Evolutionary conservation across 2,797 vertebrate species (phyloP).

Genomic region (Chaenodraco wilsoni): DNA sequence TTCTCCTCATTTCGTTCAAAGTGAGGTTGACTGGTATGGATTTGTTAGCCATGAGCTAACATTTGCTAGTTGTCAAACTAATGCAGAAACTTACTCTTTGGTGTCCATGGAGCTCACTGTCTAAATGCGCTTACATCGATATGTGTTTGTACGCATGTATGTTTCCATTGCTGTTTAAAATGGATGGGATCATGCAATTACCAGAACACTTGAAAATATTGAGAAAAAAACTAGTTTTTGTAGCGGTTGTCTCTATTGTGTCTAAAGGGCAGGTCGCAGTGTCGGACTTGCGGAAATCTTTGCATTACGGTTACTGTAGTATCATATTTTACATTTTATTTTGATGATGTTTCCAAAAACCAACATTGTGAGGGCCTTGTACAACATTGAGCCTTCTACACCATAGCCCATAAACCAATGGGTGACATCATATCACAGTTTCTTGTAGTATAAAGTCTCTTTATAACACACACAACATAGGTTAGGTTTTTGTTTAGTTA

Average conservation of each 20-base stretch:
- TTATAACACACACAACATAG: background rate
- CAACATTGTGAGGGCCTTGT: too few relatives aligned
- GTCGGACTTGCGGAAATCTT: background rate
- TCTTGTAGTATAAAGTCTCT: too few relatives aligned
- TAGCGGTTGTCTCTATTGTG: background rate
- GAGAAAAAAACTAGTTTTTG: background rate
- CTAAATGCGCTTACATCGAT: background rate
- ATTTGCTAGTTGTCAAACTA: slow-evolving; percentile 13
- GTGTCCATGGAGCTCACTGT: background rate
- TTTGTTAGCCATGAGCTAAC: slow-evolving; percentile 3
- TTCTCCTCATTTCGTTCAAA: background rate
- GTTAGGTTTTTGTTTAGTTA: background rate
- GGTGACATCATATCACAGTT: too few relatives aligned
- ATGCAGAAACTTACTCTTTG: background rate
- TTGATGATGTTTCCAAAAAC: background rate
- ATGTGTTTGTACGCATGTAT: background rate
- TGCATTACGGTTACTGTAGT: background rate
- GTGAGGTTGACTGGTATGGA: slow-evolving; percentile 2
- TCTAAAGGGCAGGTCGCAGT: too few relatives aligned
- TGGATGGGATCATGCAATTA: background rate
- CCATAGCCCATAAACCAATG: too few relatives aligned
- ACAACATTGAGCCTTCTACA: too few relatives aligned
- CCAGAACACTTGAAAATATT: background rate
- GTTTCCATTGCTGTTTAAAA: background rate
- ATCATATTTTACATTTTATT: background rate